A percentile compares a stretch with the other conserved stretches of the same genome.
phyloP scores from a whole-genome alignment of 2,888 invertebrate genomes.

The Leptothorax acervorum region DNA sequence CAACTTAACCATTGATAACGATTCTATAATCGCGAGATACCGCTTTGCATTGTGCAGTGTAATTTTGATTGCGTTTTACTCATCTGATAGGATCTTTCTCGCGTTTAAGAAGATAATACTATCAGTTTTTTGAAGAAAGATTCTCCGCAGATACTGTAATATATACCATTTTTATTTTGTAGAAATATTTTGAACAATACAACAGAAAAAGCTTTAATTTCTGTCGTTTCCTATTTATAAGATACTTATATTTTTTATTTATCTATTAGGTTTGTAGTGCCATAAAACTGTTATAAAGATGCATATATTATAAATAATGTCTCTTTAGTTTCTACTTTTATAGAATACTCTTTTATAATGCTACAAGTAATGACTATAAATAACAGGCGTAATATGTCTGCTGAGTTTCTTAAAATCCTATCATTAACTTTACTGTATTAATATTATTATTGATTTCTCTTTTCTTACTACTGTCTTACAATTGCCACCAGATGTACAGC shows the following conservation, averaged over 20 bases:
- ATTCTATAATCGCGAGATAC: slow-evolving; percentile 1
- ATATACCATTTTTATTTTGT: not conserved
- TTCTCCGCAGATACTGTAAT: not conserved
- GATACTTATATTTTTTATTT: not conserved
- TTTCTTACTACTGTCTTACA: not conserved
- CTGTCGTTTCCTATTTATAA: not conserved
- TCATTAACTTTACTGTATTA: not conserved
- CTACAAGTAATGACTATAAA: not conserved
- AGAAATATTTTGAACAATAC: not conserved
- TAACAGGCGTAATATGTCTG: not conserved
- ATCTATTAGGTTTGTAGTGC: not conserved
- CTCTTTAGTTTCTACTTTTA: not conserved
- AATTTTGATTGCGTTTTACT: slow-evolving; percentile 25
- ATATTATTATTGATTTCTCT: not conserved
- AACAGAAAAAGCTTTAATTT: not conserved
- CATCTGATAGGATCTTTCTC: not conserved
- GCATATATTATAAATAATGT: not conserved
- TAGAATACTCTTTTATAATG: not conserved
- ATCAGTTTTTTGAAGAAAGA: not conserved
- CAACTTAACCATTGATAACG: slow-evolving; percentile 15
- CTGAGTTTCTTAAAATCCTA: not conserved
- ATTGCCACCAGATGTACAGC: not conserved
- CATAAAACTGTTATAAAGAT: not conserved
- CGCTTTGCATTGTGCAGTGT: not conserved
- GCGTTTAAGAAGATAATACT: not conserved